Base-by-base conservation (phyloP, 2,797 vertebrate genomes). In the Harpia harpyja region DNA sequence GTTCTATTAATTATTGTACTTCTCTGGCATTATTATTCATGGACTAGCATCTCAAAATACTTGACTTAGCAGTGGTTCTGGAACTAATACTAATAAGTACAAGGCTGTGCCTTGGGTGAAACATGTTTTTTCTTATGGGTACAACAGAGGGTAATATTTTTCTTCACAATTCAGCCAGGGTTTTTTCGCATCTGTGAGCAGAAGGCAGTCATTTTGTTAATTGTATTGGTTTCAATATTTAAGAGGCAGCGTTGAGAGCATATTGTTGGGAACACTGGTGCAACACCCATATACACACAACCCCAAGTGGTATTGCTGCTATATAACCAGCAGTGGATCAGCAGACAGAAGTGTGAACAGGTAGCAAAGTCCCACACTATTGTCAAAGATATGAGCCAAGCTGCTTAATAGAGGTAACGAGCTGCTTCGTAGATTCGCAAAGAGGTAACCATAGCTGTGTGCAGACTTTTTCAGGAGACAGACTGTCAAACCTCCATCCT, bases 1-100 rank as follows among this genome's bases (percentile, higher is more conserved):
- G 92, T 97, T 98, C 96, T 97, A 96, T 98, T 98, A 98, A 97
- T 98, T 98, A 97, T 95, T 97, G 92, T 94, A 97, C 94, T 97
- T 97, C 93, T 20, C 60, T 93, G 84, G 44, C 89, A 98, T 98
- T 97, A 97, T 97, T 97, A 98, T 98, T 97, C 98, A 98, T 92
- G 82, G 94, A 63, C 86, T 95, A 63, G 48, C 93, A 96, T 97
- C 91, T 96, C 97, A 96, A 97, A 97, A 97, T 97, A 98, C 97
- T 98, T 97, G 96, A 97, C 95, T 98, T 97, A 94, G 95, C 94
- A 95, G 93, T 95, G 92, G 89, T 85, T 97, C 95, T 98, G 97
- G 96, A 98, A 97, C 97, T 98, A 97, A 97, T 98, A 94, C 96
- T 98, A 97, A 96, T 97, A 97, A 97, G 91, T 96, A 96, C 93